Conservation (phyloP, 2,888 invertebrate species). For the Aporophyla lueneburgensis region DNA sequence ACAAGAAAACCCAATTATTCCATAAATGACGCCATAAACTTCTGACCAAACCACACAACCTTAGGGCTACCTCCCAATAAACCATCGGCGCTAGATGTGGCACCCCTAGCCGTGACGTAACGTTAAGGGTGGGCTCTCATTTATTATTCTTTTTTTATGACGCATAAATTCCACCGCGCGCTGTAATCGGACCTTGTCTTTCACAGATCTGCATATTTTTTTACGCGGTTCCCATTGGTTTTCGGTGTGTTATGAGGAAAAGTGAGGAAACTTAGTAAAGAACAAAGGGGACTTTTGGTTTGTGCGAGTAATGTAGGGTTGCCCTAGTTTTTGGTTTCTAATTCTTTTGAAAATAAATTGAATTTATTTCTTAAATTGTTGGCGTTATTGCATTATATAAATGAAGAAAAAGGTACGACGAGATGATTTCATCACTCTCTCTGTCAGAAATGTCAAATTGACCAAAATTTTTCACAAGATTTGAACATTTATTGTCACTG, state of each 20-base stretch:
- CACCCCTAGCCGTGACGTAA: constrained; percentile 59
- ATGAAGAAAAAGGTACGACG: background rate
- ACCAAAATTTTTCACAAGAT: background rate
- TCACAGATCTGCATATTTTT: constrained; percentile 74
- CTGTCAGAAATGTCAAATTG: too few relatives aligned
- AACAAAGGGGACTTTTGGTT: constrained; percentile 46
- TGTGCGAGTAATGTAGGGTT: constrained; percentile 33
- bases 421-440: background rate
- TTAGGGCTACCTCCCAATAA: constrained; percentile 40
- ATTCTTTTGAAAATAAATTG: background rate
- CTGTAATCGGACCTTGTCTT: constrained; percentile 71
- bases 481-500: background rate
- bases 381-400: background rate
- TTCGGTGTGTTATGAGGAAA: constrained; percentile 59
- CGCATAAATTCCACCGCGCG: constrained; percentile 71
- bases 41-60: constrained; percentile 17
- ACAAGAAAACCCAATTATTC: constrained; percentile 23
- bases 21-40: constrained; percentile 29
- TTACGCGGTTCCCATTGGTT: constrained; percentile 61
- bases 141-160: constrained; percentile 76
- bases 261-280: constrained; percentile 40
- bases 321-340: background rate
- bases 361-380: constrained; percentile 2
- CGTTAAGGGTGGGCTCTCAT: constrained; percentile 67
- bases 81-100: constrained; percentile 36